A percentile compares a stretch with the other conserved stretches of the same genome.
These are phyloP conservation scores for Harpagifer antarcticus DNA, from an alignment of 2,797 vertebrate species.

Conservation along the genomic window DNA sequence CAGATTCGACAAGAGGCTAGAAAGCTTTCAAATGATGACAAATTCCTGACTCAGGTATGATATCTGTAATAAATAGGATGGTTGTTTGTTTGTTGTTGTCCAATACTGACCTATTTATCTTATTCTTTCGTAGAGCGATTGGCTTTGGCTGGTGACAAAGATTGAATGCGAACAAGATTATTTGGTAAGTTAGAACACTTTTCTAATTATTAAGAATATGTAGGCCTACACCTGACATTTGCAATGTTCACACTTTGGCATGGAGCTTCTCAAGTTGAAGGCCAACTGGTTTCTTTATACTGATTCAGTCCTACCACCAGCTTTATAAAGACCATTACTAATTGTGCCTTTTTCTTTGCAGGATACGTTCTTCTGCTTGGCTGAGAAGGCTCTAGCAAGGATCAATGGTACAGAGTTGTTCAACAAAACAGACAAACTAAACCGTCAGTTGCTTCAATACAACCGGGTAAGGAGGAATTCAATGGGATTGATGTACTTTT, in stretches of 20 bases:
- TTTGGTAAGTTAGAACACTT: conserved; percentile 51
- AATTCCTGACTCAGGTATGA: rapidly evolving
- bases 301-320: not conserved
- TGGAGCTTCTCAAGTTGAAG: not conserved
- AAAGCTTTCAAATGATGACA: rapidly evolving
- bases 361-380: not conserved
- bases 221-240: too few relatives aligned
- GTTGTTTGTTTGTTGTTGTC: conserved; percentile 1
- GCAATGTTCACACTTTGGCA: not conserved
- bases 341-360: conserved; percentile 36
- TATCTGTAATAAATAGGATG: not conserved
- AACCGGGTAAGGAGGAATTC: conserved; percentile 45
- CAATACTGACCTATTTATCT: conserved; percentile 29
- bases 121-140: not conserved
- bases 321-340: not conserved
- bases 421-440: too few relatives aligned
- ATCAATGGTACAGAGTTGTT: rapidly evolving
- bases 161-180: rapidly evolving
- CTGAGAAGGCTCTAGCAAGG: conserved; percentile 20
- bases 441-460: not conserved
- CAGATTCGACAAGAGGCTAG: rapidly evolving
- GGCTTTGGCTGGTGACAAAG: not conserved
- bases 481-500: not conserved
- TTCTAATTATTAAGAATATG: not conserved
- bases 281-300: not conserved